These are phyloP conservation scores for Stictocephala bisonia DNA, from an alignment of 2,888 invertebrate genomes.

Conservation along the genomic window DNA sequence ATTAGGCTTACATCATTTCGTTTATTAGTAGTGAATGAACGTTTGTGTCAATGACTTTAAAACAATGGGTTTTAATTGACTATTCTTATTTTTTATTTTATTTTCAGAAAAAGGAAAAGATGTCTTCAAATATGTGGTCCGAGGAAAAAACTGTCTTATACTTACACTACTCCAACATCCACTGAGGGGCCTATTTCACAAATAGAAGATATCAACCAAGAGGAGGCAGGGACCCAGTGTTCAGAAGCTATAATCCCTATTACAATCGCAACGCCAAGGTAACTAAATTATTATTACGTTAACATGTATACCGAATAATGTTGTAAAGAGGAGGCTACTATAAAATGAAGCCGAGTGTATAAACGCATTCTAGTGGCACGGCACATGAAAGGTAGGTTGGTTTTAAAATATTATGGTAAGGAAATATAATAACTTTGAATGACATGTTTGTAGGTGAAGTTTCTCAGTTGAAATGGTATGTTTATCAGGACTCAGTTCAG, in stretches of 20 bases:
- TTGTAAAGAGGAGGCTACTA: constrained; percentile 13
- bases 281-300: no score
- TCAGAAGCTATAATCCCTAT: constrained; percentile 20
- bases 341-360: constrained; percentile 8
- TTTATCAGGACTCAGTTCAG: no score
- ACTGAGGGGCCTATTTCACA: constrained; percentile 9
- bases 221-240: background rate
- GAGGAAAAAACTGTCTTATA: constrained; percentile 6
- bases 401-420: constrained; percentile 6
- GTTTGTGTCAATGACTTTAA: constrained; percentile 5
- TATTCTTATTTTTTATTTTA: background rate
- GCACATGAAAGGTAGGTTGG: constrained; percentile 10
- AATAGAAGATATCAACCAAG: constrained; percentile 10
- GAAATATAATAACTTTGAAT: constrained; percentile 6
- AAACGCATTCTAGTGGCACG: constrained; percentile 9
- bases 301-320: constrained; percentile 6
- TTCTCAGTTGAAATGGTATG: constrained; percentile 10
- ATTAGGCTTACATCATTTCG: constrained; percentile 8
- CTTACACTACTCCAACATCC: constrained; percentile 5
- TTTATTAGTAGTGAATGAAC: constrained; percentile 3
- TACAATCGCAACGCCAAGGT: no score
- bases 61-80: constrained; percentile 3
- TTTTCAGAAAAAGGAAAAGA: background rate
- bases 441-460: constrained; percentile 9
- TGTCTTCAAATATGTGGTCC: constrained; percentile 2